Conservation (phyloP, 1,140 invertebrate species). For the Rhagoletis pomonella region DNA sequence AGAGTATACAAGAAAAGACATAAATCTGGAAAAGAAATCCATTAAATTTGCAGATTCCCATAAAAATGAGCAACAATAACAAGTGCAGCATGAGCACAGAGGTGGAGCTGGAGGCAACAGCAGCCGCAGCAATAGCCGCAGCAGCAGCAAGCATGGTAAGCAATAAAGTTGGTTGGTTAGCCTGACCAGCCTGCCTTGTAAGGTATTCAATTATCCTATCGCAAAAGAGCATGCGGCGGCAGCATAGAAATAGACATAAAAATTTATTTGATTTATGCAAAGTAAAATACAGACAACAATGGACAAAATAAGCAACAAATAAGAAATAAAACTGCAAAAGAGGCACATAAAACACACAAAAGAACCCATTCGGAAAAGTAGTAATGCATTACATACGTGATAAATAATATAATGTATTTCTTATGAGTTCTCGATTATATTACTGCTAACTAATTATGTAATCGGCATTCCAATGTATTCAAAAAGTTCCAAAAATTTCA, state of each 20-base stretch:
- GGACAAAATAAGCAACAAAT: neutral
- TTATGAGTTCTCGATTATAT: no score
- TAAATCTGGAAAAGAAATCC: constrained; percentile 46
- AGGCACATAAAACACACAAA: neutral
- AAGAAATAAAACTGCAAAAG: neutral
- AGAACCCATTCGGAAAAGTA: no score
- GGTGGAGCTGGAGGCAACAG: neutral
- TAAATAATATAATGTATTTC: no score
- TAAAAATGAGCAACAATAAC: constrained; percentile 34
- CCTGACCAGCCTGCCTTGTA: constrained; percentile 21
- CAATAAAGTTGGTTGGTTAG: neutral
- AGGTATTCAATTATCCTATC: constrained; percentile 52
- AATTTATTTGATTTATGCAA: constrained; percentile 55
- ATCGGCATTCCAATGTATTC: no score
- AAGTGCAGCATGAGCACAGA: constrained; percentile 21
- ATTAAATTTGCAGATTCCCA: constrained; percentile 47
- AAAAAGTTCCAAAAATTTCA: no score
- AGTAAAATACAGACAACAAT: constrained; percentile 50
- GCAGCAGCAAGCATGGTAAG: neutral
- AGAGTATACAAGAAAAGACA: neutral
- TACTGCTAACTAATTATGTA: no score
- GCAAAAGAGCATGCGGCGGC: constrained; percentile 12
- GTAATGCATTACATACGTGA: no score
- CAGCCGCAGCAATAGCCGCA: neutral
- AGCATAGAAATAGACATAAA: constrained; percentile 52